Percentiles rank a stretch among this genome's conserved stretches.
phyloP scores from a whole-genome alignment of 2,113 vertebrate genomes.

The Pollachius pollachius region DNA sequence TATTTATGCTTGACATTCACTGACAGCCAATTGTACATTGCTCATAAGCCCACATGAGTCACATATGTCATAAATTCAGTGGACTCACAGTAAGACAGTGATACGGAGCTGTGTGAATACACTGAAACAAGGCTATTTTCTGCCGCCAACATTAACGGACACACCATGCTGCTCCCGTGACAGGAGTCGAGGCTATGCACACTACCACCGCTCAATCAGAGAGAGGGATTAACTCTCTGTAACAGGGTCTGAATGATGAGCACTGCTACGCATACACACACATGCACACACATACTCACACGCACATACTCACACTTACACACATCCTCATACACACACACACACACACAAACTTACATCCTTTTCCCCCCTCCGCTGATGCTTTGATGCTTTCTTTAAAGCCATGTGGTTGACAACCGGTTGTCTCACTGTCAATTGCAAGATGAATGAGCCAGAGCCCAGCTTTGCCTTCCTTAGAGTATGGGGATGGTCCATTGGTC shows the following conservation, averaged over 20 bases:
- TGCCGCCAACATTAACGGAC: constrained; percentile 24
- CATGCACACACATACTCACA: constrained; percentile 10
- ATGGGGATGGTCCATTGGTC: constrained; percentile 16
- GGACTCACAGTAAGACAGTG: constrained; percentile 33
- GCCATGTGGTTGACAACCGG: constrained; percentile 4
- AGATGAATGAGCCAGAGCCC: constrained; percentile 27
- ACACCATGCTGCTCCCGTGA: constrained; percentile 23
- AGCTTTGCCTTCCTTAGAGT: constrained; percentile 4
- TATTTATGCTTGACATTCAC: background rate
- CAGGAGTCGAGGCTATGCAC: constrained; percentile 13
- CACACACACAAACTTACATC: background rate
- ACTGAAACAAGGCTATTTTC: constrained; percentile 37
- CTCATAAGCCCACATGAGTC: constrained; percentile 30
- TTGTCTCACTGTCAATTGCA: constrained; percentile 14
- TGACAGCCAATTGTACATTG: constrained; percentile 11
- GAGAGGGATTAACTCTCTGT: constrained; percentile 23
- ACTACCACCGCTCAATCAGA: constrained; percentile 32
- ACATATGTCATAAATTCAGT: constrained; percentile 32
- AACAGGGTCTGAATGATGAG: background rate
- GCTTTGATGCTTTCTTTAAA: background rate
- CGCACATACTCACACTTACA: constrained; percentile 1
- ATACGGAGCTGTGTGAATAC: constrained; percentile 8
- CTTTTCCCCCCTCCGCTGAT: background rate
- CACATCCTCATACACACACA: constrained; percentile 7
- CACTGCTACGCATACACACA: constrained; percentile 5